Conservation (phyloP, 2,888 invertebrate genomes). For the Meandrusa payeni region DNA sequence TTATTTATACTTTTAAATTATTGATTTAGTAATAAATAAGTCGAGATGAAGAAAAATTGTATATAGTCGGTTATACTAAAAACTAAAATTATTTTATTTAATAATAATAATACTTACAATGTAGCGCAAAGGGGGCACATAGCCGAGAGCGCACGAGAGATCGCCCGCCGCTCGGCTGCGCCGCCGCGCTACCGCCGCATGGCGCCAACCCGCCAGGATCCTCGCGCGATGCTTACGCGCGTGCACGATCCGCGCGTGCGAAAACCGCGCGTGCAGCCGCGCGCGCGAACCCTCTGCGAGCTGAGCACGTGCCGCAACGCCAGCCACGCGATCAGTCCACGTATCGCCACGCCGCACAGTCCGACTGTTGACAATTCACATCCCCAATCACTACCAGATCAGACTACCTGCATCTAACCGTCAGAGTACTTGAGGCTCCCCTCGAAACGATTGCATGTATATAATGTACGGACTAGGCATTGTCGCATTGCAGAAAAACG, state of each 20-base stretch:
- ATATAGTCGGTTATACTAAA: too few species aligned
- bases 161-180: constrained; percentile 71
- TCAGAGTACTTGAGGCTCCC: constrained; percentile 10
- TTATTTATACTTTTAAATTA: too few species aligned
- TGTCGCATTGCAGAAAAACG: constrained; percentile 74
- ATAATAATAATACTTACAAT: constrained; percentile 60
- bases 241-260: constrained; percentile 35
- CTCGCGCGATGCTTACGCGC: constrained; percentile 39
- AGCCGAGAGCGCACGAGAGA: constrained; percentile 74
- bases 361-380: constrained; percentile 71
- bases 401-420: constrained; percentile 17
- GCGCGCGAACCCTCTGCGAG: constrained; percentile 36
- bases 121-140: constrained; percentile 79
- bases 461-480: constrained; percentile 45
- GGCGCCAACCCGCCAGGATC: constrained; percentile 47
- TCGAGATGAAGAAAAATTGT: too few species aligned
- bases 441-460: constrained; percentile 31
- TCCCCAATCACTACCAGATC: constrained; percentile 36
- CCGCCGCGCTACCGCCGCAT: constrained; percentile 61
- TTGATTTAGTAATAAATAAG: too few species aligned
- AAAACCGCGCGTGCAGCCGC: constrained; percentile 34
- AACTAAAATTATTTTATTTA: not conserved
- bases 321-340: constrained; percentile 54
- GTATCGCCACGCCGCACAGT: constrained; percentile 62
- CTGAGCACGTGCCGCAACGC: constrained; percentile 27